These are phyloP conservation scores for Thryonomys swinderianus DNA, from an alignment of 2,113 vertebrate genomes.

Conservation along the genomic window DNA sequence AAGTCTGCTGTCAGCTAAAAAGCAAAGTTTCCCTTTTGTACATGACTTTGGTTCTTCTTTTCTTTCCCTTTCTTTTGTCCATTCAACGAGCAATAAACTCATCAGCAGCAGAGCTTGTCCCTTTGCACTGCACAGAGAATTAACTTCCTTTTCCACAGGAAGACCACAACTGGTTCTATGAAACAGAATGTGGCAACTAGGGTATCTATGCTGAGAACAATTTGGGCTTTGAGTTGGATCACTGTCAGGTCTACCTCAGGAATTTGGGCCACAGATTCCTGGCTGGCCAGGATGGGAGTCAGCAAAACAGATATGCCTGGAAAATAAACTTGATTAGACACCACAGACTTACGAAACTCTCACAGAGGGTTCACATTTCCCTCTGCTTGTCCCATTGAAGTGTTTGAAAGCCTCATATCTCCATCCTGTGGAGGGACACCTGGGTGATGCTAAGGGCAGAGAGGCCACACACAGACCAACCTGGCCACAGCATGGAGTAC, in stretches of 20 bases:
- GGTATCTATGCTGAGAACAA: not conserved
- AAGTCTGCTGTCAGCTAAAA: not conserved
- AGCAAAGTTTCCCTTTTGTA: not conserved
- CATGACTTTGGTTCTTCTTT: not conserved
- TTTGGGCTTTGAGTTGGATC: not conserved
- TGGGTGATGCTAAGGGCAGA: not conserved
- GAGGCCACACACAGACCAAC: not conserved
- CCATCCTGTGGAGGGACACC: not conserved
- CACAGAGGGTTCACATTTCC: not conserved
- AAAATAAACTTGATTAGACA: not conserved
- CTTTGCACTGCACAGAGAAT: not conserved
- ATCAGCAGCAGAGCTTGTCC: not conserved
- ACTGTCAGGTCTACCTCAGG: not conserved
- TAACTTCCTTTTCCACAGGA: not conserved
- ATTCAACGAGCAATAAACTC: not conserved
- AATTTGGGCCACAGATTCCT: not conserved
- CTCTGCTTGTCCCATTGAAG: not conserved
- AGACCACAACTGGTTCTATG: not conserved
- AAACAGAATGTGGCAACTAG: not conserved
- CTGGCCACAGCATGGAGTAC: not conserved
- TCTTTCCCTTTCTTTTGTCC: not conserved
- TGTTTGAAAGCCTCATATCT: not conserved
- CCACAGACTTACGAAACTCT: not conserved
- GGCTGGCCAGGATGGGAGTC: not conserved
- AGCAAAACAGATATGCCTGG: constrained; percentile 9